Base-by-base conservation (phyloP, 2,113 vertebrate genomes). In the Pseudois nayaur region DNA sequence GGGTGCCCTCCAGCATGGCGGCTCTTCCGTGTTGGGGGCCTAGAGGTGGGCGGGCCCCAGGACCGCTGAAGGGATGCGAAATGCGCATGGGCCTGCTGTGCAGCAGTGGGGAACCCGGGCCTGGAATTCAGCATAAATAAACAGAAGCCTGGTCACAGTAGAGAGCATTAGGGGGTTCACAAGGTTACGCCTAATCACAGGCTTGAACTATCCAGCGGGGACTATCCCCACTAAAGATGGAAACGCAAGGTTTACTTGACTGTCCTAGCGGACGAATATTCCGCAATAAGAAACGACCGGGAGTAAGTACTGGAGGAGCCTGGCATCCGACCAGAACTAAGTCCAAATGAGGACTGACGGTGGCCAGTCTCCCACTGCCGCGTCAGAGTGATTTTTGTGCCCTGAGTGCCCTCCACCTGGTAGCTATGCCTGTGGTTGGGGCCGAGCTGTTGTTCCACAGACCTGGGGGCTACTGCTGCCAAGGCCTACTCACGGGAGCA, bases 21-120 rank as follows among this genome's bases (percentile, higher is more conserved):
- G 29, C 45, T 3, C 9, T 50, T 11, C 1, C 0, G 1, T 82
- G 48, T 8, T 25, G 33, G 19, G 6, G 33, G 2, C 33, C 31
- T 54, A 6, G 17, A 25, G 50, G 17, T 4, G 45, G 17, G 19
- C 8, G 0, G 10, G 48, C 11, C 11, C 21, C 50, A 4, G 19
- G 50, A 36, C 3, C 0, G 12, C 12, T 5, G 33, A 83, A 54
- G 12, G 33, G 19, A 15, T 83, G 12, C 0, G 3, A 25, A 83
- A 55, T 36, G 81, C 3, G 12, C 33, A 5, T 36, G 50, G 1
- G 17, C 19, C 6, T 12, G 33, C 50, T 13, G 10, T 23, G 33
- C 50, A n/a, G 6, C 50, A 3, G 17, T 21, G 3, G 29, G 48
- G 31, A 52, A 12, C 31, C 0, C 0, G 3, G 48, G 48, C 17